Evolutionary conservation across 1,140 invertebrate genomes (phyloP).

Genomic region (Diplogasteroides magnus): DNA sequence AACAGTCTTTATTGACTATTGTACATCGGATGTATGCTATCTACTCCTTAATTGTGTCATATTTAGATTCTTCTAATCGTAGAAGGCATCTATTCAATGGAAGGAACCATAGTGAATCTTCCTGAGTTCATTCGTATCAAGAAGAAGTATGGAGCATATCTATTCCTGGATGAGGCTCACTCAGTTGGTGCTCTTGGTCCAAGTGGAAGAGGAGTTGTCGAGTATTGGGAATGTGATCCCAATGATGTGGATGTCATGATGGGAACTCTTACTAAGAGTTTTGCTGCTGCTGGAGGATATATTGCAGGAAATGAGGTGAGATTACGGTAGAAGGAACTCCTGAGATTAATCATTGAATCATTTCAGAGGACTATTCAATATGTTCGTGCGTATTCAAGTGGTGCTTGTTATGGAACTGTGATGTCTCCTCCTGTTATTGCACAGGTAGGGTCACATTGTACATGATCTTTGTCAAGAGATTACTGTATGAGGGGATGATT

Average conservation of each 20-base stretch:
- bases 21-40: neutral
- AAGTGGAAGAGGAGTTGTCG: conserved; percentile 58
- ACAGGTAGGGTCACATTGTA: conserved; percentile 56
- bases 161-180: conserved; percentile 62
- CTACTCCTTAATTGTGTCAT: conserved; percentile 7
- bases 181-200: conserved; percentile 60
- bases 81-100: conserved; percentile 60
- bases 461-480: neutral
- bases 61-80: conserved; percentile 47
- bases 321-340: neutral
- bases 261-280: conserved; percentile 64
- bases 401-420: conserved; percentile 56
- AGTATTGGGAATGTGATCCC: conserved; percentile 60
- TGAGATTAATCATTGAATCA: neutral
- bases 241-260: conserved; percentile 61
- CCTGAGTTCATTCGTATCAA: conserved; percentile 59
- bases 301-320: conserved; percentile 59
- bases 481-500: too few species aligned
- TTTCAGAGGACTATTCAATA: conserved; percentile 57
- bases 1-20: too few species aligned
- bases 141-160: conserved; percentile 61
- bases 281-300: conserved; percentile 61
- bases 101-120: conserved; percentile 59
- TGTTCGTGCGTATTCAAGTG: conserved; percentile 56
- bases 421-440: conserved; percentile 59